Evolutionary conservation across 2,888 invertebrate species (phyloP).

Genomic region (Heliconius hortense): DNA sequence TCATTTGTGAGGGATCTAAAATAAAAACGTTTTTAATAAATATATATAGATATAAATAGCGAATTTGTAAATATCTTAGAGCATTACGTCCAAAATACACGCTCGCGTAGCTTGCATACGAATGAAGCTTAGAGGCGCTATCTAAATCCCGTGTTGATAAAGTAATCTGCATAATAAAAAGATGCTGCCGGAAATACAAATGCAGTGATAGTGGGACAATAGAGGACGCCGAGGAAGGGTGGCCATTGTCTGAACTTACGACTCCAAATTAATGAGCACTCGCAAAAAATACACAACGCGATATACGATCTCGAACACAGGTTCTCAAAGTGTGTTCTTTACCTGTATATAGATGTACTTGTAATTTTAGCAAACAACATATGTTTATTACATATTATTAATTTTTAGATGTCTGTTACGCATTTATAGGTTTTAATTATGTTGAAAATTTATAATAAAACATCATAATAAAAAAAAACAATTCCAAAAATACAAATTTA

Average conservation of each 20-base stretch:
- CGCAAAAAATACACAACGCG: slow-evolving; percentile 71
- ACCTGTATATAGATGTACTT: slow-evolving; percentile 20
- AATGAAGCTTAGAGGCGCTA: slow-evolving; percentile 50
- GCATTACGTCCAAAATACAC: slow-evolving; percentile 12
- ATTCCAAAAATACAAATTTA: background rate
- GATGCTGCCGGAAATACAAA: slow-evolving; percentile 72
- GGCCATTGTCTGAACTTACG: slow-evolving; percentile 73
- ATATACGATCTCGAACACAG: slow-evolving; percentile 66
- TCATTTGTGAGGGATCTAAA: slow-evolving; percentile 51
- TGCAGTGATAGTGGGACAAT: slow-evolving; percentile 73
- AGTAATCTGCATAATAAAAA: slow-evolving; percentile 80
- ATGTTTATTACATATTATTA: background rate
- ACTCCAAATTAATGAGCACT: slow-evolving; percentile 78
- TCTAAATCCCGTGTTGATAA: slow-evolving; percentile 69
- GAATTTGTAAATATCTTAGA: background rate
- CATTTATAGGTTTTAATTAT: background rate
- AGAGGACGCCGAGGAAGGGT: slow-evolving; percentile 66
- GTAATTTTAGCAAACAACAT: background rate
- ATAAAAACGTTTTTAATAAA: slow-evolving; percentile 16
- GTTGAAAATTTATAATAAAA: background rate
- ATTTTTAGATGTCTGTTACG: background rate
- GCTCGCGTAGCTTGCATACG: slow-evolving; percentile 45
- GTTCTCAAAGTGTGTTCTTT: slow-evolving; percentile 56
- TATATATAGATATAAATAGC: background rate
- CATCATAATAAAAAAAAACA: background rate